Evolutionary conservation across 2,113 vertebrate genomes (phyloP), one percentile per base, ranked within the genome.

Genomic region (Myrmecobius fasciatus): DNA sequence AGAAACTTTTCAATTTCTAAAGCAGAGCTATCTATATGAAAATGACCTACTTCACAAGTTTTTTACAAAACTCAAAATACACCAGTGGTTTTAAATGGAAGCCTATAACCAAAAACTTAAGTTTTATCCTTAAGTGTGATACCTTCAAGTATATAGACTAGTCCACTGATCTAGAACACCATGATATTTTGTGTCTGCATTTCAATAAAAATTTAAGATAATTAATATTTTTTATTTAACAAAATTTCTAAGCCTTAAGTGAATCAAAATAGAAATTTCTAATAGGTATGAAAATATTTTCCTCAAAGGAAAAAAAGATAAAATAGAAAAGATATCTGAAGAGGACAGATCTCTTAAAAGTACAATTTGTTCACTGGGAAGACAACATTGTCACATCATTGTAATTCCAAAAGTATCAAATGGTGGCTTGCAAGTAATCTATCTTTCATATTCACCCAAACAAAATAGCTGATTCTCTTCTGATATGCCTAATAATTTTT

Each of bases 401-500:
- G 67, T 49, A 83, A 89, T 28, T 93, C 92, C 53, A 91, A 91
- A 94, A 94, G 90, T 89, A 91, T 53, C 93, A 75, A 95, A 91
- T 11, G 89, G 88, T 52, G 54, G 91, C 7, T 28, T 47, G 12
- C 22, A 51, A 93, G 46, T 53, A 89, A 67, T 91, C 94, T 94
- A 91, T 83, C n/a, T 43, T n/a, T n/a, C n/a, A 83, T 24, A 43
- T 43, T 83, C 7, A 43, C 20, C 20, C 67, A 83, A 43, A 83
- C 20, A 83, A 83, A 83, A 43, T 8, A 83, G 17, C 67, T 24
- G 67, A 6, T 43, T 83, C 67, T n/a, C 36, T 83, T 83, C 67
- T 43, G 67, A 83, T 43, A 43, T 43, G n/a, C 20, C 67, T 83
- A 83, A 83, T 83, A 83, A 83, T 43, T 83, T 83, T 83, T 83